Conservation (phyloP, 2,113 vertebrate genomes). For the Rhinolophus sinicus region DNA sequence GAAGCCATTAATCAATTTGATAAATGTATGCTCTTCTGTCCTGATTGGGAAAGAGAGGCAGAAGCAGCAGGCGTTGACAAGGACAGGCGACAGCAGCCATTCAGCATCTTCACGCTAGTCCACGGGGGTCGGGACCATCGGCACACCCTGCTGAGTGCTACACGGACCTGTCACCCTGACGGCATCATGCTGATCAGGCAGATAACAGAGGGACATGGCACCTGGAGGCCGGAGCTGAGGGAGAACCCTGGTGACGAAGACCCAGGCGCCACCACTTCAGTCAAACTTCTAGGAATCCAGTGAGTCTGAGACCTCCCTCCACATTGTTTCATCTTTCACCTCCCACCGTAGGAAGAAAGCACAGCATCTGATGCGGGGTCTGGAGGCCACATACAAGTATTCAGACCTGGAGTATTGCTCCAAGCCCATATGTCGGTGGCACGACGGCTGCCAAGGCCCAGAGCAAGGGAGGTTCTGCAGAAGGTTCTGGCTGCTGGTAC, state of each 20-base stretch:
- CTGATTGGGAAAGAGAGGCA: not conserved
- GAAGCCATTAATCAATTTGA: not conserved
- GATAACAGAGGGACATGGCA: no score
- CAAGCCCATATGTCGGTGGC: not conserved
- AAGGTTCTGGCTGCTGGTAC: not conserved
- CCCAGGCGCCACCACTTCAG: no score
- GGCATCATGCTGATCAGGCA: not conserved
- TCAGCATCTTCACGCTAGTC: not conserved
- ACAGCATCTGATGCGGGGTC: no score
- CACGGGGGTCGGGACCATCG: not conserved
- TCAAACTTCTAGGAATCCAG: not conserved
- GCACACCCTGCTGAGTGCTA: not conserved
- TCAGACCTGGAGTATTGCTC: not conserved
- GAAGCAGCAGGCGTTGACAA: not conserved
- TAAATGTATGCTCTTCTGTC: not conserved
- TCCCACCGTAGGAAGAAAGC: not conserved
- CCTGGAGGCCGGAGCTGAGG: not conserved
- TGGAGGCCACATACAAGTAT: not conserved
- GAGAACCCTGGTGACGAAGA: not conserved
- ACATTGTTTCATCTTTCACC: not conserved
- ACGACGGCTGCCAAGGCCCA: not conserved
- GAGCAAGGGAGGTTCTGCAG: not conserved
- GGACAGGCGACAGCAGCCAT: not conserved
- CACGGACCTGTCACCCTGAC: rapidly evolving
- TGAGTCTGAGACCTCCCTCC: not conserved